Base-by-base conservation (phyloP, 2,797 vertebrate genomes). In the Sylvilagus floridanus region DNA sequence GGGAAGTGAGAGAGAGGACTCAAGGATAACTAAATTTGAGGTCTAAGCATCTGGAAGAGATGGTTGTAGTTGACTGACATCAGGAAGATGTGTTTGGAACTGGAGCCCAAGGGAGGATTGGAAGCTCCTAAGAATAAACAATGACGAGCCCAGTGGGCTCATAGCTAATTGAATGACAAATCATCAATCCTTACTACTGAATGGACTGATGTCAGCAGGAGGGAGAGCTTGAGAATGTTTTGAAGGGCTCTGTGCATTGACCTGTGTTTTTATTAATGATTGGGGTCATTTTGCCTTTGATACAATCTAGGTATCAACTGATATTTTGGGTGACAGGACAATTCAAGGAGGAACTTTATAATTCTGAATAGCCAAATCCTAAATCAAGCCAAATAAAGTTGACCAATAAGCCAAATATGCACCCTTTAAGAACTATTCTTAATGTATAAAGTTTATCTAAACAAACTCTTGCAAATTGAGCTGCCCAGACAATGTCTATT, bases 221-320 rank as follows among this genome's bases (percentile, higher is more conserved):
- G 62, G 68, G 77, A 91, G 81, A 26, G 54, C n/a, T 63, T 65
- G 24, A 90, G 54, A 91, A 24, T 65, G 28, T 84, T 79, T 68
- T 75, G 52, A 76, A 78, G 60, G 62, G 28, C 68, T 85, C 8
- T 93, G 84, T 94, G 32, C 68, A 52, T 50, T 93, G 77, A 93
- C 72, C 81, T 86, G 71, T 42, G 66, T 84, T 91, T 92, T 81
- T 37, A 19, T 91, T 90, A 92, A 79, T 88, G 66, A 85, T 66
- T 24, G 4, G 24, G 28, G 82, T 92, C 42, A 88, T 82, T 86
- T 92, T 71, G 10, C 57, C 60, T 52, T 71, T 85, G 57, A 88
- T n/a, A 50, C 24, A 84, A 60, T 47, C 72, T 78, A 50, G 24
- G 35, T 47, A 57, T 60, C 90, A 92, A 32, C 57, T 90, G 42